Percentiles rank a stretch among this genome's conserved stretches.
These are phyloP conservation scores for Ectemnius lituratus DNA, from an alignment of 2,888 invertebrate species.

Conservation along the genomic window DNA sequence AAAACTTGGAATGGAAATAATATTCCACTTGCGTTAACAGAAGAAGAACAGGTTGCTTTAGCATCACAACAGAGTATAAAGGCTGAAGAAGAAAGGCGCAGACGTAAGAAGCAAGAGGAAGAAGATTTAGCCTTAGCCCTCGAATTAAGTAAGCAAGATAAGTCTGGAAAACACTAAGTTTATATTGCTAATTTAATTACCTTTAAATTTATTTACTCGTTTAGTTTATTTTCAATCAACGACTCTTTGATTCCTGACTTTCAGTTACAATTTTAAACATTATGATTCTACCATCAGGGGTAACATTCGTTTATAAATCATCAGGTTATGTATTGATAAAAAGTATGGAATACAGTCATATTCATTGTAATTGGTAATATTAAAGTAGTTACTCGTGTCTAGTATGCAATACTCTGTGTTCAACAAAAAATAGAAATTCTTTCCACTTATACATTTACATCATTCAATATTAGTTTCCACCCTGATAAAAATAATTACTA, in stretches of 20 bases:
- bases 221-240: slow-evolving; percentile 39
- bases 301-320: too few species aligned
- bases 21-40: slow-evolving; percentile 76
- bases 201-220: slow-evolving; percentile 22
- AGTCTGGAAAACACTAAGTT: slow-evolving; percentile 60
- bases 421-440: too few species aligned
- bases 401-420: too few species aligned
- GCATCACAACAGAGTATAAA: slow-evolving; percentile 85
- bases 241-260: slow-evolving; percentile 19
- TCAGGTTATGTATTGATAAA: too few species aligned
- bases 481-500: too few species aligned
- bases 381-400: too few species aligned
- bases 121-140: slow-evolving; percentile 87
- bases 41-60: slow-evolving; percentile 87
- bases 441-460: too few species aligned
- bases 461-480: too few species aligned
- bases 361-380: slow-evolving; percentile 5
- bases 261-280: too few species aligned
- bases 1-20: slow-evolving; percentile 79
- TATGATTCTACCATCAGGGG: too few species aligned
- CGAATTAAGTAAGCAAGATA: slow-evolving; percentile 82
- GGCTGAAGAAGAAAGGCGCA: slow-evolving; percentile 83
- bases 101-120: slow-evolving; percentile 82
- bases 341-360: not conserved
- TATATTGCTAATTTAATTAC: slow-evolving; percentile 13